Evolutionary conservation across 2,888 invertebrate genomes (phyloP).

Genomic region (Pterostichus madidus): DNA sequence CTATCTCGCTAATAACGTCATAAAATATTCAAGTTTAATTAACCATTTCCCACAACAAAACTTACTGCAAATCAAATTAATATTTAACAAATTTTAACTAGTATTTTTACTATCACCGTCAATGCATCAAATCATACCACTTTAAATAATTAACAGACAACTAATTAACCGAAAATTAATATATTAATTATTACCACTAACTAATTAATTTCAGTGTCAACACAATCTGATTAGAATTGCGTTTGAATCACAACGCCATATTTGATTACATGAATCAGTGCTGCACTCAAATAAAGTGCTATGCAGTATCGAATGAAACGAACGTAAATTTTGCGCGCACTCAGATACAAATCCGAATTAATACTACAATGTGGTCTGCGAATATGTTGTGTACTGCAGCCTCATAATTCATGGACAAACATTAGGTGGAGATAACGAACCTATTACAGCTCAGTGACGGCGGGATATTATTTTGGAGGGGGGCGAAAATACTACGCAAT

Average conservation of each 20-base stretch:
- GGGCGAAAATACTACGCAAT: not conserved
- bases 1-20: no score
- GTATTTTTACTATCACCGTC: no score
- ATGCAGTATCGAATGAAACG: no score
- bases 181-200: conserved; percentile 6
- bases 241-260: no score
- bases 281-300: no score
- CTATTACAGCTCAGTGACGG: not conserved
- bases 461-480: not conserved
- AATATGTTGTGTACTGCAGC: conserved; percentile 39
- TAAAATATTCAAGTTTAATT: no score
- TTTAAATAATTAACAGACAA: no score
- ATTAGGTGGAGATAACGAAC: conserved; percentile 46
- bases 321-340: conserved; percentile 1
- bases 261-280: no score
- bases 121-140: no score
- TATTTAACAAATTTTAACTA: no score
- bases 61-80: no score
- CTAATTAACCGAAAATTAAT: not conserved
- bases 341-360: not conserved
- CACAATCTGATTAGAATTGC: not conserved
- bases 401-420: conserved; percentile 51
- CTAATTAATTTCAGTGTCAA: not conserved
- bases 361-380: conserved; percentile 20
- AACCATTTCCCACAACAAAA: no score